phyloP scores from a whole-genome alignment of 2,797 vertebrate genomes.

The Thaleichthys pacificus region DNA sequence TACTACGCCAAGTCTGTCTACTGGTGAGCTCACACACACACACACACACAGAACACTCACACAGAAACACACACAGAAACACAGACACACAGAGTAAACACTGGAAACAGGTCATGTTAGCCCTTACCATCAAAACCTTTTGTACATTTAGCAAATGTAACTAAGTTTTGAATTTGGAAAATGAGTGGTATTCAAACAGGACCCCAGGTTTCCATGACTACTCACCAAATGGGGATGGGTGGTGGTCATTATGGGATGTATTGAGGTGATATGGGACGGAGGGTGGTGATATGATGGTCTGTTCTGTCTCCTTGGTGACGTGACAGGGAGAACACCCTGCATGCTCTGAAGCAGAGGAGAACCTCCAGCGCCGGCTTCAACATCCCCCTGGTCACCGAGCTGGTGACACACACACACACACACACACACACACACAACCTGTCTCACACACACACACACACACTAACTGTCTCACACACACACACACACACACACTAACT shows the following conservation, averaged over 20 bases:
- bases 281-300: neutral
- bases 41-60: too few species aligned
- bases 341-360: conserved; percentile 82
- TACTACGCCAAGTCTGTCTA: conserved; percentile 97
- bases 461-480: neutral
- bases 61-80: too few species aligned
- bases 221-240: neutral
- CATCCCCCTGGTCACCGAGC: conserved; percentile 89
- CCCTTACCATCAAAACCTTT: too few species aligned
- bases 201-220: neutral
- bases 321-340: conserved; percentile 93
- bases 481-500: neutral
- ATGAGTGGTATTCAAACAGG: neutral
- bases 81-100: too few species aligned
- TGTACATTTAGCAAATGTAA: too few species aligned
- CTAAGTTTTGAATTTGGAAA: neutral
- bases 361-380: conserved; percentile 73
- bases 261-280: too few species aligned
- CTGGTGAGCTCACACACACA: conserved; percentile 80
- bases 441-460: neutral
- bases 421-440: neutral
- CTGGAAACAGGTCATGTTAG: too few species aligned
- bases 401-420: conserved; percentile 72
- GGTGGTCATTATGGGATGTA: too few species aligned
- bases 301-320: neutral